These are phyloP conservation scores for Agrypnia vestita DNA, from an alignment of 1,140 invertebrate species.

Conservation along the genomic window DNA sequence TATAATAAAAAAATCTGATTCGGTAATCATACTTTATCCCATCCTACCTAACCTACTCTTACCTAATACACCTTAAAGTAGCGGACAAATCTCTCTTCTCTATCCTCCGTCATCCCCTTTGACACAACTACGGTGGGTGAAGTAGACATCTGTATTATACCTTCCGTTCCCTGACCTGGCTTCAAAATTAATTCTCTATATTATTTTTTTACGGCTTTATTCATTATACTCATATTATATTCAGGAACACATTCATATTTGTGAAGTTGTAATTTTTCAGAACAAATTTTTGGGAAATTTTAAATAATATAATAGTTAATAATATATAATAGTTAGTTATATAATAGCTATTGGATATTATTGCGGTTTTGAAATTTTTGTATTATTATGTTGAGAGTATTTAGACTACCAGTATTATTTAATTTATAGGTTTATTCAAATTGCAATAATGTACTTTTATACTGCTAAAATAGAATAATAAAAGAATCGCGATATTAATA, in stretches of 20 bases:
- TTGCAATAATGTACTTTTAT: too few relatives aligned
- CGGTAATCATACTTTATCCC: slow-evolving; percentile 26
- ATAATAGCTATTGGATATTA: too few relatives aligned
- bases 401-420: too few relatives aligned
- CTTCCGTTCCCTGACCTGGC: slow-evolving; percentile 13
- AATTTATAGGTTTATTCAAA: too few relatives aligned
- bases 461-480: too few relatives aligned
- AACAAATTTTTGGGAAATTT: too few relatives aligned
- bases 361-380: too few relatives aligned
- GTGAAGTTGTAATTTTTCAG: neutral
- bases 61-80: slow-evolving; percentile 31
- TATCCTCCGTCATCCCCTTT: slow-evolving; percentile 7
- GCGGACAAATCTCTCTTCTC: slow-evolving; percentile 24
- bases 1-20: slow-evolving; percentile 10
- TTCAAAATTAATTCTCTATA: neutral
- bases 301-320: too few relatives aligned
- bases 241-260: neutral
- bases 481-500: too few relatives aligned
- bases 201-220: neutral
- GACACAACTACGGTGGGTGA: slow-evolving; percentile 18
- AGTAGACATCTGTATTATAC: slow-evolving; percentile 19
- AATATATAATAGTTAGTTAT: too few relatives aligned
- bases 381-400: too few relatives aligned
- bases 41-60: neutral
- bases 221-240: too few relatives aligned